Percentiles rank a stretch among this genome's conserved stretches.
phyloP scores from a whole-genome alignment of 2,888 invertebrate genomes.

The Calliopum simillimum region DNA sequence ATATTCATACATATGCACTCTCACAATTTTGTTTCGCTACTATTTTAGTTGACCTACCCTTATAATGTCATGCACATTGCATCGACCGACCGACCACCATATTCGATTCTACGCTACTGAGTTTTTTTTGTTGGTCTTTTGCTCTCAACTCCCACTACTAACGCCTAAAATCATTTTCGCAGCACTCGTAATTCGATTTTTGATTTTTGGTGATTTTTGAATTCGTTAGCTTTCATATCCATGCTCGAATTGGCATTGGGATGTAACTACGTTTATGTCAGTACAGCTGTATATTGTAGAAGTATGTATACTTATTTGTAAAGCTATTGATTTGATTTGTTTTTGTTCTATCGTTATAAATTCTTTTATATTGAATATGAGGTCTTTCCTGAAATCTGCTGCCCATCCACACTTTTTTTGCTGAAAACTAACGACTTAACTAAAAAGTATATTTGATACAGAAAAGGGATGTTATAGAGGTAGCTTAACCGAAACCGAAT shows the following conservation, averaged over 20 bases:
- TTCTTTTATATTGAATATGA: background rate
- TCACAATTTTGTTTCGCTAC: background rate
- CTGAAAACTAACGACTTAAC: no score
- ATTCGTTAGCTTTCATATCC: constrained; percentile 17
- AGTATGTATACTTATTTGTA: background rate
- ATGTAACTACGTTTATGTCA: background rate
- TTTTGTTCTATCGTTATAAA: background rate
- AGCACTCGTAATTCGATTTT: constrained; percentile 22
- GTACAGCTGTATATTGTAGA: background rate
- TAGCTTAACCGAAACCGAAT: no score
- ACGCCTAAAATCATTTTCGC: background rate
- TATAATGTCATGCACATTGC: constrained; percentile 1
- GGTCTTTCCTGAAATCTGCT: no score
- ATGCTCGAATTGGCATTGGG: background rate
- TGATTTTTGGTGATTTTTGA: constrained; percentile 21
- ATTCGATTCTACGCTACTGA: background rate
- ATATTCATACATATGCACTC: background rate
- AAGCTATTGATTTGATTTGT: background rate
- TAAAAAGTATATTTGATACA: no score
- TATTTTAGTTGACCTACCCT: constrained; percentile 23
- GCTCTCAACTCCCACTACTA: background rate
- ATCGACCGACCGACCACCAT: background rate
- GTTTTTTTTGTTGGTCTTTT: background rate
- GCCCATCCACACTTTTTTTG: no score
- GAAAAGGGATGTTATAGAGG: no score